These are phyloP conservation scores for Percopsis transmontana DNA, from an alignment of 2,113 vertebrate genomes.

Conservation along the genomic window DNA sequence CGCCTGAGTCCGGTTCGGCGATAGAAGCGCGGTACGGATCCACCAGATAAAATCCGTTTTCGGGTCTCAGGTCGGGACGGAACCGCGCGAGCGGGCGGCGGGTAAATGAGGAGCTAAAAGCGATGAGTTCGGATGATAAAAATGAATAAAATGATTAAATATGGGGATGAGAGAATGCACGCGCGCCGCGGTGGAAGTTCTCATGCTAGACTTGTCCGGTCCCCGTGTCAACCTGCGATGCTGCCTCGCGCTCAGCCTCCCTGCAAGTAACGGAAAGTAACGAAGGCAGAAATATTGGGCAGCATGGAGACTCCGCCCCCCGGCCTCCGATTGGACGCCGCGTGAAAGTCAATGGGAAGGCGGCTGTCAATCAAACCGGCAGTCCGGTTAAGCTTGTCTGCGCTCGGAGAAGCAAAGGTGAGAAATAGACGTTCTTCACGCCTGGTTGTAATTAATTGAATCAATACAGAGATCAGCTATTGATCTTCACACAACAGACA, in stretches of 20 bases:
- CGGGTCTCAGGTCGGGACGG: neutral
- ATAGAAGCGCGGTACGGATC: neutral
- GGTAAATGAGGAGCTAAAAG: slow-evolving; percentile 48
- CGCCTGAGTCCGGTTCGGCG: neutral
- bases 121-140: slow-evolving; percentile 56
- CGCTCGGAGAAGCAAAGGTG: neutral
- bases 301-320: slow-evolving; percentile 64
- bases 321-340: slow-evolving; percentile 69
- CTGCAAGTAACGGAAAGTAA: slow-evolving; percentile 73
- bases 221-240: slow-evolving; percentile 55
- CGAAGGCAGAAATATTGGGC: slow-evolving; percentile 69
- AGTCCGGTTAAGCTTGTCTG: slow-evolving; percentile 25
- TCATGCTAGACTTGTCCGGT: slow-evolving; percentile 63
- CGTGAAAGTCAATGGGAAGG: slow-evolving; percentile 39
- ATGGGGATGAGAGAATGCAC: slow-evolving; percentile 62
- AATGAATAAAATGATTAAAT: slow-evolving; percentile 58
- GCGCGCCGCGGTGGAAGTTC: slow-evolving; percentile 71
- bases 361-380: slow-evolving; percentile 70
- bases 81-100: slow-evolving; percentile 2
- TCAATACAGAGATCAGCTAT: neutral
- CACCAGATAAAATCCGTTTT: neutral
- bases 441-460: neutral
- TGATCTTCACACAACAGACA: neutral
- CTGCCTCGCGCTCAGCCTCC: slow-evolving; percentile 53
- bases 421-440: neutral